Percentiles rank a stretch among this genome's conserved stretches.
Evolutionary conservation across 2,797 vertebrate species (phyloP).

Genomic region (Pyrocephalus nanus): DNA sequence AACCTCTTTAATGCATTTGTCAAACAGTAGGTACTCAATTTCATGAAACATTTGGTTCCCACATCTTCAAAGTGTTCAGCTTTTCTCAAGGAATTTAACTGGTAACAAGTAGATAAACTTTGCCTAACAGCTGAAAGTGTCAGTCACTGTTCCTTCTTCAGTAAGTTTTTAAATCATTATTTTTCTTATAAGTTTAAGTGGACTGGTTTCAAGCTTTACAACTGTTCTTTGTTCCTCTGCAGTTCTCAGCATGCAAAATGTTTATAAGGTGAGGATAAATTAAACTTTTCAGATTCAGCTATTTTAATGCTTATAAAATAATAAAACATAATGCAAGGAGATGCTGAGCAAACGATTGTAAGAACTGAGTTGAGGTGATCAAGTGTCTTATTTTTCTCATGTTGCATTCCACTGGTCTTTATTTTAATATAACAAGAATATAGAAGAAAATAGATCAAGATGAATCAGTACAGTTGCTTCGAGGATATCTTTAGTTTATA

Average conservation of each 20-base stretch:
- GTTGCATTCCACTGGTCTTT: background rate
- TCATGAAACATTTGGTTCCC: background rate
- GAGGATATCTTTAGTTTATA: background rate
- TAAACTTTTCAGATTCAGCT: background rate
- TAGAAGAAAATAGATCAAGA: constrained; percentile 34
- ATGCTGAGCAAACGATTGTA: constrained; percentile 1
- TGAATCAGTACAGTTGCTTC: background rate
- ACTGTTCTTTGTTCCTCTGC: background rate
- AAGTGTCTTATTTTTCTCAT: constrained; percentile 42
- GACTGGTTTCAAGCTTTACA: background rate
- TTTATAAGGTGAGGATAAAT: background rate
- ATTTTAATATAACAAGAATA: constrained; percentile 31
- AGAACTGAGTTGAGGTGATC: constrained; percentile 19
- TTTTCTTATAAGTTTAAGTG: background rate
- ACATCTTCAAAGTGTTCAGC: background rate
- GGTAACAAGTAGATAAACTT: background rate
- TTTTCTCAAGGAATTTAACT: background rate
- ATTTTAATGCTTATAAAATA: constrained; percentile 53
- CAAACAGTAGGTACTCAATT: background rate
- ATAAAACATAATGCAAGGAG: constrained; percentile 20
- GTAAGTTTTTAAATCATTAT: background rate
- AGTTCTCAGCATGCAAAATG: background rate
- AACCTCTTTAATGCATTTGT: background rate
- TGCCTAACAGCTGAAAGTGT: background rate
- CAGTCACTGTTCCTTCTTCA: background rate